A percentile compares a stretch with the other conserved stretches of the same genome.
Evolutionary conservation across 2,888 invertebrate species (phyloP).

Genomic region (Heliconius cydno): DNA sequence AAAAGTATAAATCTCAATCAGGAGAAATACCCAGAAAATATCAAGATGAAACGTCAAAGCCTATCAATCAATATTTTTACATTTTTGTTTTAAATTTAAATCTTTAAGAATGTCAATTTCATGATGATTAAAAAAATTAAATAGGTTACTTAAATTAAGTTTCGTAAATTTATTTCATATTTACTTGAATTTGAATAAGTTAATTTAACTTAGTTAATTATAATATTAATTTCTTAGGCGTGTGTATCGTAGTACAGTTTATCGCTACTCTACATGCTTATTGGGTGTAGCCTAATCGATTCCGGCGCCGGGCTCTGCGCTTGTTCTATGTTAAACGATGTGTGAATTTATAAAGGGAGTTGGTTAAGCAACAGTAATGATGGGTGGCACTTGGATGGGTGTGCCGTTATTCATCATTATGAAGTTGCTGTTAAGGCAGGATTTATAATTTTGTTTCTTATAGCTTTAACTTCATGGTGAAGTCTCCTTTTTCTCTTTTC

Average conservation of each 20-base stretch:
- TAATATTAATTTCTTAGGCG: background rate
- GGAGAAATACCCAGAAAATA: no score
- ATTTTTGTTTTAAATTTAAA: no score
- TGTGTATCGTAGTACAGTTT: constrained; percentile 6
- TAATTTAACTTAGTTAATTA: background rate
- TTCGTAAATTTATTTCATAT: no score
- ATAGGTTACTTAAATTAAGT: no score
- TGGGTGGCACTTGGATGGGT: constrained; percentile 12
- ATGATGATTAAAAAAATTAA: no score
- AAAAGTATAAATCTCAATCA: no score
- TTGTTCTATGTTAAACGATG: constrained; percentile 14
- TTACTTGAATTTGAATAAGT: no score
- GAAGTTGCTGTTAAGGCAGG: background rate
- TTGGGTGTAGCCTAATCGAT: constrained; percentile 23
- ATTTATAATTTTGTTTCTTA: background rate
- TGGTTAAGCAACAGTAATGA: constrained; percentile 15
- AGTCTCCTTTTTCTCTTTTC: background rate
- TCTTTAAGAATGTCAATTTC: no score
- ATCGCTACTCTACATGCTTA: constrained; percentile 21
- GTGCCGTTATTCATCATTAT: background rate
- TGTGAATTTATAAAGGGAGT: constrained; percentile 16
- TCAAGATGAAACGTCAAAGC: no score
- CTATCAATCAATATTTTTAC: no score
- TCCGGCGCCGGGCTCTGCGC: constrained; percentile 9
- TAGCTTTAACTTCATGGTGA: background rate